phyloP scores from a whole-genome alignment of 2,888 invertebrate genomes.

The Apoderus coryli region DNA sequence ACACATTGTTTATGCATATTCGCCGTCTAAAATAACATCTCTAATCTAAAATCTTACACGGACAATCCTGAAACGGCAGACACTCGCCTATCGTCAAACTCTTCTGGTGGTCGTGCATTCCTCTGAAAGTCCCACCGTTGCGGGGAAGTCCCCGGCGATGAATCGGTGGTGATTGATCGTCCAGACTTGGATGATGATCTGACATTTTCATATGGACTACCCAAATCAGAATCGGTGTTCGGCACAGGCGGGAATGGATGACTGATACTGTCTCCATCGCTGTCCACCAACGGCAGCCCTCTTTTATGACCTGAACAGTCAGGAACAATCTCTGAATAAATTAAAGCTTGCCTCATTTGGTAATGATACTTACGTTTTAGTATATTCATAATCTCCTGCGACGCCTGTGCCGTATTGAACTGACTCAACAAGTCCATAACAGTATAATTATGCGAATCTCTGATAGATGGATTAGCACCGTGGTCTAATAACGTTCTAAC shows the following conservation, averaged over 20 bases:
- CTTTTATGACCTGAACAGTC: constrained; percentile 24
- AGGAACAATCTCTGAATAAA: background rate
- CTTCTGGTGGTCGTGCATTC: constrained; percentile 35
- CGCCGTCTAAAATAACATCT: no score
- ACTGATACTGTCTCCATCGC: constrained; percentile 32
- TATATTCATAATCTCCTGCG: constrained; percentile 71
- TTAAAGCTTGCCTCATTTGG: constrained; percentile 2
- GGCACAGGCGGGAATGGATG: constrained; percentile 53
- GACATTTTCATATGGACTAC: constrained; percentile 48
- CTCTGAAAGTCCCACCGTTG: constrained; percentile 28
- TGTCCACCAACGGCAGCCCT: constrained; percentile 27
- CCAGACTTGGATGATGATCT: constrained; percentile 34
- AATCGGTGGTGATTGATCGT: constrained; percentile 31
- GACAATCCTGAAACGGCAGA: constrained; percentile 44
- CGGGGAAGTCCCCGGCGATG: constrained; percentile 40
- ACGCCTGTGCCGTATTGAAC: constrained; percentile 70
- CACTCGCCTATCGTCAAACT: constrained; percentile 38
- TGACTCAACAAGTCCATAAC: constrained; percentile 76
- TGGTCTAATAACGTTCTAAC: constrained; percentile 66
- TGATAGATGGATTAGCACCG: constrained; percentile 68
- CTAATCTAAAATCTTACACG: constrained; percentile 41
- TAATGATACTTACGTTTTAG: constrained; percentile 55
- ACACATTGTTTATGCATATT: no score
- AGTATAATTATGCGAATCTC: constrained; percentile 67
- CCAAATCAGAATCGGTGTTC: constrained; percentile 39